Base-by-base conservation (phyloP, 2,888 invertebrate species). In the Agrotis ipsilon region DNA sequence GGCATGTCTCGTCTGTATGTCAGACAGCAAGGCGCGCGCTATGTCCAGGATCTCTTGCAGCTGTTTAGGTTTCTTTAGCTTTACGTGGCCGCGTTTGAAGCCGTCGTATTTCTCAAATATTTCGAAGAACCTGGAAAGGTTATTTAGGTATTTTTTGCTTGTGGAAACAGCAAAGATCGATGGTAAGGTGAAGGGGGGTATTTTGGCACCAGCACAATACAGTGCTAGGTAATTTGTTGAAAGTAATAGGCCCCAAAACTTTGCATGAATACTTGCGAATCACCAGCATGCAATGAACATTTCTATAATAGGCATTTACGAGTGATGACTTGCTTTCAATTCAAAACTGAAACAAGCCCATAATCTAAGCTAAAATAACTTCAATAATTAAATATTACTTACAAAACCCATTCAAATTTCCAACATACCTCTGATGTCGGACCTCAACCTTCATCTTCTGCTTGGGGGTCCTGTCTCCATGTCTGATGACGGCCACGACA, bases 371-470 rank as follows among this genome's bases (percentile, higher is more conserved):
- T 45, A 13, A 59, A 58, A 45, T 18, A 18, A 6, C 18, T 18
- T 7, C 21, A 18, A n/a, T 7, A 45, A 45, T 3, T 3, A 3
- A 24, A 43, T 21, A 27, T n/a, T n/a, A n/a, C n/a, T n/a, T n/a
- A n/a, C 6, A 43, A 67, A 64, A 46, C n/a, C n/a, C n/a, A n/a
- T 14, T 55, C 11, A 2, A 46, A 48, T 43, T 3, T 24, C 13
- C 1, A 73, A 91, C 96, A 92, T 93, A 98, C 98, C 99, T 98
- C 4, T 98, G 98, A 97, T 99, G 99, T 64, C 99, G 97, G 18
- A 99, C 99, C 97, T 99, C 99, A 83, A 99, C 99, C 94, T 99
- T 99, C 99, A 99, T 99, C 96, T 99, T 99, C 96, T 99, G 99
- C 92, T 99, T 99, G 0, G 99, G 99, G 18, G 99, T 99, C 82